These are phyloP conservation scores for Blastobasis lacticolella DNA, from an alignment of 2,888 invertebrate species.

Conservation along the genomic window DNA sequence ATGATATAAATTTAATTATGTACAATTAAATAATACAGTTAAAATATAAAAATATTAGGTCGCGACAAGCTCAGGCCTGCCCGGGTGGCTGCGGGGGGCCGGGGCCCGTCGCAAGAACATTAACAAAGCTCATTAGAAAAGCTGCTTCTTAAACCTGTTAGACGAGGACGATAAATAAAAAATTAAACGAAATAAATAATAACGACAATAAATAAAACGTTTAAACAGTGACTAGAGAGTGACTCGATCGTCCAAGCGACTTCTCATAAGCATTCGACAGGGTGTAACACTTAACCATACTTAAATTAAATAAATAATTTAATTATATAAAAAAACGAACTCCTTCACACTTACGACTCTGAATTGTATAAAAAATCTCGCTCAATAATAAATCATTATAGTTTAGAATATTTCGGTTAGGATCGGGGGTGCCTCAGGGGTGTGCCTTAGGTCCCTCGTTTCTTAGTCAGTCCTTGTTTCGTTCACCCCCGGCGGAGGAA, in stretches of 20 bases:
- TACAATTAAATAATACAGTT: slow-evolving; percentile 72
- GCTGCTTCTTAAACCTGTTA: slow-evolving; percentile 57
- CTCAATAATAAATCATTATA: slow-evolving; percentile 39
- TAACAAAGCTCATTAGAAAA: slow-evolving; percentile 54
- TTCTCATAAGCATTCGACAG: slow-evolving; percentile 64
- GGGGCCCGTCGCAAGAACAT: slow-evolving; percentile 18
- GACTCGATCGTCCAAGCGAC: slow-evolving; percentile 43
- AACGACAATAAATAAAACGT: slow-evolving; percentile 45
- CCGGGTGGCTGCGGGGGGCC: no score
- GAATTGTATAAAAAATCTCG: slow-evolving; percentile 64
- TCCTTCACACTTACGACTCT: slow-evolving; percentile 60
- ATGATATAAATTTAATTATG: slow-evolving; percentile 71
- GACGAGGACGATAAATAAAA: slow-evolving; percentile 46
- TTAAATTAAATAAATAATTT: slow-evolving; percentile 59
- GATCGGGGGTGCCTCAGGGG: slow-evolving; percentile 39
- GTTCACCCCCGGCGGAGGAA: neutral
- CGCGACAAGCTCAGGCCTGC: no score
- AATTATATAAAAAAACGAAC: slow-evolving; percentile 46
- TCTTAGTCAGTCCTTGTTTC: slow-evolving; percentile 28
- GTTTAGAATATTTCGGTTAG: slow-evolving; percentile 14
- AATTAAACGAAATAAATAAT: slow-evolving; percentile 29
- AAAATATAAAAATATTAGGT: slow-evolving; percentile 59
- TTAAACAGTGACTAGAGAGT: slow-evolving; percentile 68
- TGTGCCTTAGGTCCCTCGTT: slow-evolving; percentile 29
- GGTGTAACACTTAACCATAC: slow-evolving; percentile 68